Conservation (phyloP, 2,113 vertebrate species). For the Numenius arquata region DNA sequence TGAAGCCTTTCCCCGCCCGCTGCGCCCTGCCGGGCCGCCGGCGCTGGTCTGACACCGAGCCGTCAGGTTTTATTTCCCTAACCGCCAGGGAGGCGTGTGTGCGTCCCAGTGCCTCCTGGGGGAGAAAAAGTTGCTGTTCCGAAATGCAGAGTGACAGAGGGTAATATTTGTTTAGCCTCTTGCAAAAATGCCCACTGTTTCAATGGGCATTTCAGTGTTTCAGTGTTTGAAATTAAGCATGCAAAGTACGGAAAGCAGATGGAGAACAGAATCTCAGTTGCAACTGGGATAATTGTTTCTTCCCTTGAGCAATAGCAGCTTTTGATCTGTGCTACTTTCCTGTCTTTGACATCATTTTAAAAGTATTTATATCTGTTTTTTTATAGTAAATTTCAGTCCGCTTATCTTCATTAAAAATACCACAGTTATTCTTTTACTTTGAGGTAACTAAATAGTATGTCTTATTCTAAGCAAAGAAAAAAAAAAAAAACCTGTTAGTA, state of each 20-base stretch:
- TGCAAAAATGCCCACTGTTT: rapidly evolving
- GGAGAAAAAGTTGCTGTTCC: neutral
- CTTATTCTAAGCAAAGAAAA: neutral
- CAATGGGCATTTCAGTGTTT: too few species aligned
- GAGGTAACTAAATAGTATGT: neutral
- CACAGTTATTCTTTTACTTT: neutral
- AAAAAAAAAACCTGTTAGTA: neutral
- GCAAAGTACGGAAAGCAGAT: neutral
- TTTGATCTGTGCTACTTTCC: neutral
- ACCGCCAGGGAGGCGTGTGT: rapidly evolving
- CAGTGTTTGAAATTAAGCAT: neutral
- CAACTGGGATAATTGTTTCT: neutral
- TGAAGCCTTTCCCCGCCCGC: neutral
- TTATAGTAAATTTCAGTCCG: neutral
- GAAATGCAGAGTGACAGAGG: neutral
- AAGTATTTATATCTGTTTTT: neutral
- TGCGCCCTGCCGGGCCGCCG: neutral
- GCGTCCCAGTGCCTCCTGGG: neutral
- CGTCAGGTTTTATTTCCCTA: neutral
- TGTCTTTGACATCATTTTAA: neutral
- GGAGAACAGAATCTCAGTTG: neutral
- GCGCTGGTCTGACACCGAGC: neutral
- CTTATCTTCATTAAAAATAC: neutral
- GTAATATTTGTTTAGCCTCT: neutral
- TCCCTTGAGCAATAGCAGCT: neutral